phyloP scores from a whole-genome alignment of 2,888 invertebrate genomes.

The Gibbula magus region DNA sequence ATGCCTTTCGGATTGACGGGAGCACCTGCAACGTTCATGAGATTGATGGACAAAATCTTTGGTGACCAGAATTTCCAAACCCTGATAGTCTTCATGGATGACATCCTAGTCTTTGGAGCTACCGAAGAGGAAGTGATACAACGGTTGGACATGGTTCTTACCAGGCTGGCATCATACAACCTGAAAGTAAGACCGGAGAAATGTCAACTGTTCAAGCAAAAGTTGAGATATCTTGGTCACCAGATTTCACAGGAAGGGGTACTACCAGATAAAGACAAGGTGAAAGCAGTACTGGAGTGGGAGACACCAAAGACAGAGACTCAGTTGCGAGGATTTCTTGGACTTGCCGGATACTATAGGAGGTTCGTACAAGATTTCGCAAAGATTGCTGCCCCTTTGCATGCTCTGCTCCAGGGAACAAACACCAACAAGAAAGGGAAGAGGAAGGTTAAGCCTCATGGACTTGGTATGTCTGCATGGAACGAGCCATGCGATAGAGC shows the following conservation, averaged over 20 bases:
- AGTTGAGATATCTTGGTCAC: no score
- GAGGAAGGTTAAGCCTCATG: neutral
- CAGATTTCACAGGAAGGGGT: no score
- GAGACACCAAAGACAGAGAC: slow-evolving; percentile 9
- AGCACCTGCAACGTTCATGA: slow-evolving; percentile 41
- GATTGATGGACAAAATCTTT: slow-evolving; percentile 39
- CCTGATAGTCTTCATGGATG: slow-evolving; percentile 46
- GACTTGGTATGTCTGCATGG: slow-evolving; percentile 26
- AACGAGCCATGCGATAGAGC: slow-evolving; percentile 32
- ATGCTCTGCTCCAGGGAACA: no score
- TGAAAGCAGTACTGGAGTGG: slow-evolving; percentile 24
- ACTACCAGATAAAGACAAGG: no score
- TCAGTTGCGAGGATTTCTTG: slow-evolving; percentile 24
- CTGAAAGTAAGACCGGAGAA: no score
- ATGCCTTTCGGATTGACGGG: slow-evolving; percentile 42
- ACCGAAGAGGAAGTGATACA: slow-evolving; percentile 41
- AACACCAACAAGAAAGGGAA: no score
- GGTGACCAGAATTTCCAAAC: slow-evolving; percentile 38
- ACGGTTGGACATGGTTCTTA: no score
- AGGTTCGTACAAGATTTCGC: no score
- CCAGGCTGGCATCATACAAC: no score
- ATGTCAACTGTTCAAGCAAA: slow-evolving; percentile 27
- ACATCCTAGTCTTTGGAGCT: slow-evolving; percentile 43
- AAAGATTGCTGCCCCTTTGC: slow-evolving; percentile 36
- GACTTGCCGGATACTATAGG: no score